Base-by-base conservation (phyloP, 2,888 invertebrate genomes). In the Coenonympha arcania region DNA sequence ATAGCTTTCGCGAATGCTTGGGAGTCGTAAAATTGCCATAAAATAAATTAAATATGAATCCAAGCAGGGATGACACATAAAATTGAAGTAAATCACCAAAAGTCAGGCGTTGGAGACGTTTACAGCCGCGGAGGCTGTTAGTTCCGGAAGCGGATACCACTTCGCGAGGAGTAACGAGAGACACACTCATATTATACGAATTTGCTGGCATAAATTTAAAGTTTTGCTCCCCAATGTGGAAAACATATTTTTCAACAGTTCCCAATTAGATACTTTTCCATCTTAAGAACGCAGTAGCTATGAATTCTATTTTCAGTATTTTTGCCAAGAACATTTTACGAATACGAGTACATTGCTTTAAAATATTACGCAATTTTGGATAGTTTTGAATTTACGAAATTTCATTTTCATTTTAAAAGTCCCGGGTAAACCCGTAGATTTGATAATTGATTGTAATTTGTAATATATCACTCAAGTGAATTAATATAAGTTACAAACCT, bases 21-120 rank as follows among this genome's bases (percentile, higher is more conserved):
- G 65, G 68, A 69, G 76, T 71, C 79, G 75, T 84, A 82, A 84
- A 81, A 76, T 73, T 70, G 73, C 73, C 71, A 74, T 80, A 81
- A 83, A 83, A 81, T 83, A 81, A 82, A 77, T 79, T 81, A 80
- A 81, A 80, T 81, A 80, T 79, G 79, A 79, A 79, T 80, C 74
- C 71, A 71, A 70, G 73, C 72, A 73, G 76, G 73, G 73, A 73
- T 77, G 80, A 78, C 81, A 81, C 83, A 84, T 84, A 85, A 85
- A 85, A 83, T 82, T 74, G 80, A 67, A 77, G 81, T 85, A 85
- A 85, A 85, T 85, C 84, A 84, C 82, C 71, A 66, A 77, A 81
- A 83, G 83, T 81, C 84, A 81, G 76, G 71, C 81, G 81, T 68
- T 73, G 71, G 72, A 81, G 84, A 84, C 83, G 80, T 84, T 84